Evolutionary conservation across 2,113 vertebrate genomes (phyloP).

Genomic region (Chelonoidis abingdonii): DNA sequence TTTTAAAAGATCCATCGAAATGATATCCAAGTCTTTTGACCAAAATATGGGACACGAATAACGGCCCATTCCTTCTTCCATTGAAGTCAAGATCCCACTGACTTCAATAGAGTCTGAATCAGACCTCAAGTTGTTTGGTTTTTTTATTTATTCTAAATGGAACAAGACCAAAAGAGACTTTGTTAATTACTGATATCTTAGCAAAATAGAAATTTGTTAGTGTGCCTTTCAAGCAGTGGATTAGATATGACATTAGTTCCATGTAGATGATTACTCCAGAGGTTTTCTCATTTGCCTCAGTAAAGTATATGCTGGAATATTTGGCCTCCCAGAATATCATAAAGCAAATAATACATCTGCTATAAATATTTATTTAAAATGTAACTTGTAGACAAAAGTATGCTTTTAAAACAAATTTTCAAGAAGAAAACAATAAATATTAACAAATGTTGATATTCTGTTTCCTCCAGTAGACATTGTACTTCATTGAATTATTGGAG

Average conservation of each 20-base stretch:
- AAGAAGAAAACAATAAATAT: constrained; percentile 53
- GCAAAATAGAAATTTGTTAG: constrained; percentile 55
- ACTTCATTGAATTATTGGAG: constrained; percentile 40
- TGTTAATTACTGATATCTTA: constrained; percentile 47
- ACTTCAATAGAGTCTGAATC: not conserved
- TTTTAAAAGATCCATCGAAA: not conserved
- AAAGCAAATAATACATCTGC: constrained; percentile 35
- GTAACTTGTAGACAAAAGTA: constrained; percentile 55
- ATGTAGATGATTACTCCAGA: not conserved
- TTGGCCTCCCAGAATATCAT: constrained; percentile 26
- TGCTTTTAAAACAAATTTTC: constrained; percentile 60
- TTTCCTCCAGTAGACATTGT: constrained; percentile 43
- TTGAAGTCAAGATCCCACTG: not conserved
- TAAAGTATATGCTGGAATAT: not conserved
- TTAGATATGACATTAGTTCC: constrained; percentile 51
- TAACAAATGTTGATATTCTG: constrained; percentile 48
- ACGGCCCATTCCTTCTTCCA: not conserved
- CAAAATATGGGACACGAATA: not conserved
- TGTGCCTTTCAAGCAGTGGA: constrained; percentile 35
- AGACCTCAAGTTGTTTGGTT: constrained; percentile 30
- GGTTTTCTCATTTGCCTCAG: not conserved
- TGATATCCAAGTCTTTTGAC: not conserved
- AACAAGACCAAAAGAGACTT: constrained; percentile 46
- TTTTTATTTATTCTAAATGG: constrained; percentile 50
- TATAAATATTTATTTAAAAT: constrained; percentile 61